Base-by-base conservation (phyloP, 2,888 invertebrate genomes). In the Caradrina clavipalpis region DNA sequence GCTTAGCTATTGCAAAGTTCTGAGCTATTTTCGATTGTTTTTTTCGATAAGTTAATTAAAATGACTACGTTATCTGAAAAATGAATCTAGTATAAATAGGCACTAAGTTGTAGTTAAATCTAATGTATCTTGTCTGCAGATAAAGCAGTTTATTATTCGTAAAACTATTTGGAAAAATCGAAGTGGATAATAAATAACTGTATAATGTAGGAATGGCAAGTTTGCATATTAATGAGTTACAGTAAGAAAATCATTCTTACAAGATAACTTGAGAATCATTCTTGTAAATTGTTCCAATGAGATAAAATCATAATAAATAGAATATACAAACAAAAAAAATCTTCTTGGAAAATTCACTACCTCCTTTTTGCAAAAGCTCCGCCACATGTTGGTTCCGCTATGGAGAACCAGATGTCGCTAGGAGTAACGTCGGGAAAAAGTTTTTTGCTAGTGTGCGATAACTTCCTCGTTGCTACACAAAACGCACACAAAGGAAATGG, bases 381-480 rank as follows among this genome's bases (percentile, higher is more conserved):
- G 88, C 86, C 35, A 54, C 75, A 59, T 78, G 78, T 78, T 88
- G 73, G 88, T 95, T 93, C 87, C 61, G 55, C 67, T 42, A 50
- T 75, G 56, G 61, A 50, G 17, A 69, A 87, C 90, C 90, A 96
- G 95, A 95, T 95, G 95, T 89, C 95, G 94, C 91, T 92, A 92
- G 86, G 35, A 74, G 91, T 87, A 80, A 51, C 89, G 86, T 90
- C 86, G 80, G 86, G 87, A 87, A 90, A 90, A 91, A 72, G 71
- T 84, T 87, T 88, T 89, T 87, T 85, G 81, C 80, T 76, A 70
- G 88, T 90, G 89, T 91, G 90, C 79, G 89, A 84, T 82, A 83
- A 84, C 82, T 82, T 87, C 75, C 79, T 82, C 82, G 81, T 87
- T 74, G 67, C 83, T 77, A 86, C 74, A 82, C 76, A 70, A 82